A percentile compares a stretch with the other conserved stretches of the same genome.
Evolutionary conservation across 2,113 vertebrate genomes (phyloP).

Genomic region (Sisor rabdophorus): DNA sequence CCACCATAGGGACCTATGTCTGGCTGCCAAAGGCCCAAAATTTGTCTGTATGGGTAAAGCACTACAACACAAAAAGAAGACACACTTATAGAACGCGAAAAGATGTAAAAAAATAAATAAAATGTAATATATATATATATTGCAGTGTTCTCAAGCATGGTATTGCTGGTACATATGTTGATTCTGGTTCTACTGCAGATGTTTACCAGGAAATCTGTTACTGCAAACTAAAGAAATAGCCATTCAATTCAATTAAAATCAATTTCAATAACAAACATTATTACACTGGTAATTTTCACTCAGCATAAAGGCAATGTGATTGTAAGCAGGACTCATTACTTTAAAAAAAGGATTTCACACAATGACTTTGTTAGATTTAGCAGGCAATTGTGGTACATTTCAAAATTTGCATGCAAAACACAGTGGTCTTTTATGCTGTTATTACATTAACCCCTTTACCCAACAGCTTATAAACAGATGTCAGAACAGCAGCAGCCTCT

Average conservation of each 20-base stretch:
- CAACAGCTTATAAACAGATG: neutral
- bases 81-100: neutral
- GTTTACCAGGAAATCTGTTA: neutral
- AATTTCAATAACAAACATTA: neutral
- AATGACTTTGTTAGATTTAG: constrained; percentile 20
- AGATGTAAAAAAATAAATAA: neutral
- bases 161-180: neutral
- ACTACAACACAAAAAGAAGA: constrained; percentile 67
- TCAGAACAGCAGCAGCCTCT: constrained; percentile 24
- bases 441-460: neutral
- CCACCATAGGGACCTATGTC: constrained; percentile 96
- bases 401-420: constrained; percentile 41
- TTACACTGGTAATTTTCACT: neutral
- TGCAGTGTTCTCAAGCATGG: neutral
- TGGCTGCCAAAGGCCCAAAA: constrained; percentile 96
- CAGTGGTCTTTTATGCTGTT: constrained; percentile 22
- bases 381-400: neutral
- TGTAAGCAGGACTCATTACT: constrained; percentile 9
- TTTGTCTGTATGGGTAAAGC: constrained; percentile 89
- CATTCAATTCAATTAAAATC: neutral
- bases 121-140: neutral
- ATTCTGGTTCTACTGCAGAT: neutral
- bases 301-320: constrained; percentile 14
- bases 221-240: neutral
- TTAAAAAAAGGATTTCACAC: constrained; percentile 24